Conservation (phyloP, 2,113 vertebrate species). For the Elephantulus edwardii region DNA sequence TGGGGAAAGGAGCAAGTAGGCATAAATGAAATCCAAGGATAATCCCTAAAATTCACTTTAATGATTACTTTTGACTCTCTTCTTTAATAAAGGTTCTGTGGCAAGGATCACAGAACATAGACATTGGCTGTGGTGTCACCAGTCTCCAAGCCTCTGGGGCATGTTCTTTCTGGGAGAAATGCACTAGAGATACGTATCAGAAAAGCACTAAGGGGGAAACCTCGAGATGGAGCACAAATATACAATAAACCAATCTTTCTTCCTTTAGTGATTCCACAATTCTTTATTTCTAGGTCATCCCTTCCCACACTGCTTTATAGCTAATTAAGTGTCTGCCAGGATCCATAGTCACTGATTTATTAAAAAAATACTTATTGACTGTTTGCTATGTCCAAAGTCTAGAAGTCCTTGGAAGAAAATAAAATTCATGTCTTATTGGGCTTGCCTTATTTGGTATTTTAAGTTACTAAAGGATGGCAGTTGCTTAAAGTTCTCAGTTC, state of each 20-base stretch:
- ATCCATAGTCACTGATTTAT: background rate
- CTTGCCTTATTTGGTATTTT: background rate
- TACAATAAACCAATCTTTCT: background rate
- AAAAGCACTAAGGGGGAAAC: background rate
- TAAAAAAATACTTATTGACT: background rate
- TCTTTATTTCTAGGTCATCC: background rate
- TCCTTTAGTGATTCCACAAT: background rate
- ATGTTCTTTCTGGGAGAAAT: background rate
- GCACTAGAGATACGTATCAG: background rate
- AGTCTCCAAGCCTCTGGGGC: background rate
- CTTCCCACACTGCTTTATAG: background rate
- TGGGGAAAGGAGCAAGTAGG: slow-evolving; percentile 6
- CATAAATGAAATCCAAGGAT: slow-evolving; percentile 53
- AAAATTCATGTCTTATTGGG: background rate
- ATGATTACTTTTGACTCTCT: too few relatives aligned
- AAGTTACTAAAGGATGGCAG: background rate
- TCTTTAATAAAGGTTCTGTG: slow-evolving; percentile 17
- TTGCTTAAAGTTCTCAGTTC: too few relatives aligned
- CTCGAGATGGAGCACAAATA: background rate
- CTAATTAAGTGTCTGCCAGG: background rate
- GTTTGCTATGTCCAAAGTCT: background rate
- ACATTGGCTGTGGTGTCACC: background rate
- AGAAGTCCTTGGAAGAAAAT: background rate
- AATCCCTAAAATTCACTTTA: slow-evolving; percentile 53
- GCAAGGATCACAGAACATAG: background rate